phyloP scores from a whole-genome alignment of 2,797 vertebrate species.

The Chelidonichthys spinosus region DNA sequence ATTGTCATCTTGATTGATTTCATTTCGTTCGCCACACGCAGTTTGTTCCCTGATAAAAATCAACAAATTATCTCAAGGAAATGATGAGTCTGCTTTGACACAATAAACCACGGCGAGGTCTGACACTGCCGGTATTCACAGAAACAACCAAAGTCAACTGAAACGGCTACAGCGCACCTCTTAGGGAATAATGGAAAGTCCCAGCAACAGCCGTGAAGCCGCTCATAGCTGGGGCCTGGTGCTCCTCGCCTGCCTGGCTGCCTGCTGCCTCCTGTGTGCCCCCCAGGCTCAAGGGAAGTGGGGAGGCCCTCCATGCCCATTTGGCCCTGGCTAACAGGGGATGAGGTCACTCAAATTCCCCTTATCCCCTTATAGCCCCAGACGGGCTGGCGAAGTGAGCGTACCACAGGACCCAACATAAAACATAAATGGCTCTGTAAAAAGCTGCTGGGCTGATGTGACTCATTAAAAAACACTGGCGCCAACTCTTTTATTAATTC shows the following conservation, averaged over 20 bases:
- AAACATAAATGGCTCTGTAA: slow-evolving; percentile 84
- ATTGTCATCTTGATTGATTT: slow-evolving; percentile 67
- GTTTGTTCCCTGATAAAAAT: slow-evolving; percentile 54
- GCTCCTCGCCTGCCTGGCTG: slow-evolving; percentile 67
- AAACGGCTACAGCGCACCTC: slow-evolving; percentile 59
- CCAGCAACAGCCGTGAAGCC: slow-evolving; percentile 75
- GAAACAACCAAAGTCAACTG: slow-evolving; percentile 63
- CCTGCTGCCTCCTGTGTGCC: slow-evolving; percentile 80
- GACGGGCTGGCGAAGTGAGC: slow-evolving; percentile 76
- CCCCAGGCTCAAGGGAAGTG: slow-evolving; percentile 81
- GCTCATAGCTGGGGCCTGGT: slow-evolving; percentile 70
- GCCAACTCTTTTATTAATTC: slow-evolving; percentile 87
- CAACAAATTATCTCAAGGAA: slow-evolving; percentile 62
- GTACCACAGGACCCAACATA: slow-evolving; percentile 81
- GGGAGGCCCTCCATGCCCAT: slow-evolving; percentile 79
- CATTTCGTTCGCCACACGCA: slow-evolving; percentile 50
- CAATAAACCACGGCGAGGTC: slow-evolving; percentile 49
- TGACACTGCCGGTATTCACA: slow-evolving; percentile 62
- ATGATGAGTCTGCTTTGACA: slow-evolving; percentile 43
- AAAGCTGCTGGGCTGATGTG: slow-evolving; percentile 82
- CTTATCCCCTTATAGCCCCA: slow-evolving; percentile 82
- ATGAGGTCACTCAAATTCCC: slow-evolving; percentile 87
- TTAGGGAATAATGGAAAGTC: slow-evolving; percentile 82
- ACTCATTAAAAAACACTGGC: slow-evolving; percentile 87
- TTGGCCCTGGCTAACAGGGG: slow-evolving; percentile 80